Evolutionary conservation across 92 coral and sea anemone genomes (phyloP).

Genomic region (Anthopleura xanthogrammica): DNA sequence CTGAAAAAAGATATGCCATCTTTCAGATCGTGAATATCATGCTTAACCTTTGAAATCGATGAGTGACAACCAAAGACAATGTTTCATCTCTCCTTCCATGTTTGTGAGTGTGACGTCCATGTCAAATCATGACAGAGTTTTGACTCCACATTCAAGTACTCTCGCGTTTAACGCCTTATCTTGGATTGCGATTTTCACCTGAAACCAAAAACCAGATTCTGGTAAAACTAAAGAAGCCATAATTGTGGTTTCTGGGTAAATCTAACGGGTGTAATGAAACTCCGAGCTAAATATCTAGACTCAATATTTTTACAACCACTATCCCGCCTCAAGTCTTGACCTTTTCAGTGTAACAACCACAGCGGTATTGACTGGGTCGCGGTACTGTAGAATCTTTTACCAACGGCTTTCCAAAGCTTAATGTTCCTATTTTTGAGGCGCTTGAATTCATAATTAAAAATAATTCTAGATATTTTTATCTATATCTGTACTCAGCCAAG

Average conservation of each 20-base stretch:
- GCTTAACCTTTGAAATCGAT: background rate
- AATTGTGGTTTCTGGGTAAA: background rate
- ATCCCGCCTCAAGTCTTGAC: slow-evolving; percentile 22
- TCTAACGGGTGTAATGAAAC: background rate
- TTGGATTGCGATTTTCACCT: background rate
- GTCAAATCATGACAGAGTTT: background rate
- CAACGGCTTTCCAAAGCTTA: background rate
- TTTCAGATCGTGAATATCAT: background rate
- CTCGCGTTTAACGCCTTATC: background rate
- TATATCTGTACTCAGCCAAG: background rate
- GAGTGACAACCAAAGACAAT: background rate
- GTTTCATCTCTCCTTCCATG: slow-evolving; percentile 6
- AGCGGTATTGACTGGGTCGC: background rate
- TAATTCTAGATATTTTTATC: background rate
- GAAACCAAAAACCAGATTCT: background rate
- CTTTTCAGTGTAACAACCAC: slow-evolving; percentile 14
- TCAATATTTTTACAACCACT: background rate
- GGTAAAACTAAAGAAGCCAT: background rate
- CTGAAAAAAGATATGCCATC: background rate
- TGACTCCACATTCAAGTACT: background rate
- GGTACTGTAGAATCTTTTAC: background rate
- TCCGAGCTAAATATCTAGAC: slow-evolving; percentile 13
- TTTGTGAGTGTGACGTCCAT: slow-evolving; percentile 16
- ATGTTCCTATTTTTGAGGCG: background rate
- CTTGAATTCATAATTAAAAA: background rate